Conservation (phyloP, 2,113 vertebrate genomes). For the Xyliphius kryptos region DNA sequence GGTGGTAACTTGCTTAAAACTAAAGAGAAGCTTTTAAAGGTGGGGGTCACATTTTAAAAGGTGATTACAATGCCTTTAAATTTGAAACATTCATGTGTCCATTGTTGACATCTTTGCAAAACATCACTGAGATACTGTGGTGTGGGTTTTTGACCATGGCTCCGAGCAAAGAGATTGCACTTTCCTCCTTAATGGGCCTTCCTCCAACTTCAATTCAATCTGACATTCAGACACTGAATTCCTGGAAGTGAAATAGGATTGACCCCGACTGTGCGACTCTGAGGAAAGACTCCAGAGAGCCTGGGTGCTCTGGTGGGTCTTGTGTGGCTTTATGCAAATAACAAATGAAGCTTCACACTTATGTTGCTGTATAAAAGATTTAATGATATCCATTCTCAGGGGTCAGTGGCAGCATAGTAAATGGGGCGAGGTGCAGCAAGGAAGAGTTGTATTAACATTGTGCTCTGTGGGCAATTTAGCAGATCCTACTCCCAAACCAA, state of each 20-base stretch:
- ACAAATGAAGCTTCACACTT: conserved; percentile 18
- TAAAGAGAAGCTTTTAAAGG: conserved; percentile 5
- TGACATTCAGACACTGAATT: conserved; percentile 42
- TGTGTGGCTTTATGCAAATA: conserved; percentile 33
- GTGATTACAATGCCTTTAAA: conserved; percentile 21
- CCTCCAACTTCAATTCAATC: conserved; percentile 35
- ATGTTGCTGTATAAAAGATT: not conserved
- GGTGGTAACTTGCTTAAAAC: conserved; percentile 28
- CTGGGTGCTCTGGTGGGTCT: conserved; percentile 16
- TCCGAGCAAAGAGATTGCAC: conserved; percentile 21
- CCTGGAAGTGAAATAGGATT: conserved; percentile 40
- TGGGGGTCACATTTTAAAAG: conserved; percentile 27
- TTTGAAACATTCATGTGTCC: conserved; percentile 4
- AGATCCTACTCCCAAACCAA: too few relatives aligned
- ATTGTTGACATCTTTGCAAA: not conserved
- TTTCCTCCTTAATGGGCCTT: conserved; percentile 32
- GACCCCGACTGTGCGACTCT: conserved; percentile 30
- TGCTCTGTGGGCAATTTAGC: too few relatives aligned
- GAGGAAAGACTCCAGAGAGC: conserved; percentile 24
- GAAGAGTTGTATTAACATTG: too few relatives aligned
- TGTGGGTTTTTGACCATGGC: not conserved
- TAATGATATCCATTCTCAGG: conserved; percentile 37
- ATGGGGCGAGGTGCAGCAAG: too few relatives aligned
- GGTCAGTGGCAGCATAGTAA: too few relatives aligned
- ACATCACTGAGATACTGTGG: conserved; percentile 8